phyloP scores from a whole-genome alignment of 1,140 invertebrate species.

The Pectinophora gossypiella region DNA sequence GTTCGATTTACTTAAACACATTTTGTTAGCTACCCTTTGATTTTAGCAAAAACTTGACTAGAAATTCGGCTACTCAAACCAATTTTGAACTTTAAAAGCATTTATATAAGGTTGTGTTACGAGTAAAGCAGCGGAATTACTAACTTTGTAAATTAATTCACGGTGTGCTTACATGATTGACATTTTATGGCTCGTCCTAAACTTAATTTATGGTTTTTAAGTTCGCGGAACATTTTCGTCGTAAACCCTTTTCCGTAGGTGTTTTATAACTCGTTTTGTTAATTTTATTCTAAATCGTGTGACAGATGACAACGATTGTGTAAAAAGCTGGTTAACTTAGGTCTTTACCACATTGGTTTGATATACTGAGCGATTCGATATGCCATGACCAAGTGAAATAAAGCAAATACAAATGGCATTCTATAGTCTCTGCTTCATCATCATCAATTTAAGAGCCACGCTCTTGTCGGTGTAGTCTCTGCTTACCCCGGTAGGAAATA shows the following conservation, averaged over 20 bases:
- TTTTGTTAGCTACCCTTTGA: constrained; percentile 42
- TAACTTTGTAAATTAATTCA: constrained; percentile 2
- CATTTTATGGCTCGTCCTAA: constrained; percentile 43
- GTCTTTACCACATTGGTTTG: too few relatives aligned
- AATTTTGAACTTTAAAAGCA: background rate
- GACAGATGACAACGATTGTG: constrained; percentile 16
- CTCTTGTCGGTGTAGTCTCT: too few relatives aligned
- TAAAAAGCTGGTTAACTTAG: too few relatives aligned
- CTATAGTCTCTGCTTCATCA: too few relatives aligned
- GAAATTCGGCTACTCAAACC: background rate
- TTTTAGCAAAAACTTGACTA: constrained; percentile 7
- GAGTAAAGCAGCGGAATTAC: background rate
- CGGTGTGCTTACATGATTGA: constrained; percentile 43
- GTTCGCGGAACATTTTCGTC: constrained; percentile 52
- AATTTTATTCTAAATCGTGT: constrained; percentile 19
- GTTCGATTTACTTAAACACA: constrained; percentile 34
- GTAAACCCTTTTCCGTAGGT: constrained; percentile 24
- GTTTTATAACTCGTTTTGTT: constrained; percentile 25
- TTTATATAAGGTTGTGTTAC: background rate
- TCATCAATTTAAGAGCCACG: too few relatives aligned
- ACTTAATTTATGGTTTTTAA: constrained; percentile 53
- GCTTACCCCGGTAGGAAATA: too few relatives aligned
- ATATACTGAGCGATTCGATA: too few relatives aligned
- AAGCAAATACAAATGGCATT: background rate
- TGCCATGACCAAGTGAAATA: too few relatives aligned